Evolutionary conservation across 2,113 vertebrate genomes (phyloP).

Genomic region (Trichechus manatus): DNA sequence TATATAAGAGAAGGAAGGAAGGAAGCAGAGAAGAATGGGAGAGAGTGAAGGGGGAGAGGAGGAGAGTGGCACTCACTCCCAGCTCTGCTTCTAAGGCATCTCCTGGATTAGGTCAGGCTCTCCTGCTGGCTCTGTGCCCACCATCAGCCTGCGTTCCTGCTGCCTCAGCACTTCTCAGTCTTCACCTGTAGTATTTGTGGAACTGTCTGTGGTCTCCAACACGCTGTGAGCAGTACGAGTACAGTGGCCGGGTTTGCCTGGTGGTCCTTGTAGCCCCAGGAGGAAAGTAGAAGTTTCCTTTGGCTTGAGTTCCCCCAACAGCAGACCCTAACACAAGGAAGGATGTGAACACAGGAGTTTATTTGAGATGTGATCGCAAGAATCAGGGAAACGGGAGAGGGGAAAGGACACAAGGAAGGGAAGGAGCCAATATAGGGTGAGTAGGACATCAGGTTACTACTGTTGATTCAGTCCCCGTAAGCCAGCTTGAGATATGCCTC

Average conservation of each 20-base stretch:
- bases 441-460: background rate
- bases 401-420: background rate
- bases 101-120: background rate
- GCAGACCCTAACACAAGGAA: background rate
- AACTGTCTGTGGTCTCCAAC: background rate
- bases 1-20: background rate
- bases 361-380: background rate
- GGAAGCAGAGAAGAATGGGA: background rate
- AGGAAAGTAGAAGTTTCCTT: background rate
- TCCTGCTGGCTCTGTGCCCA: background rate
- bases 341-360: background rate
- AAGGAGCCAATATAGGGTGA: background rate
- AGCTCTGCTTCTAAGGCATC: background rate
- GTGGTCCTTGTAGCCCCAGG: background rate
- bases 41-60: background rate
- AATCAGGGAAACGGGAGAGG: no score
- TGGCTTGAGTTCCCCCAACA: background rate
- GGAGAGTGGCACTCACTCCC: accelerated
- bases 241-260: background rate
- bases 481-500: background rate
- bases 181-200: background rate
- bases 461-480: background rate
- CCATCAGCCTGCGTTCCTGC: background rate
- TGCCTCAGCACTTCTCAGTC: background rate
- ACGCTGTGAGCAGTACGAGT: background rate